A percentile compares a stretch with the other conserved stretches of the same genome.
Conservation (phyloP, 2,888 invertebrate genomes). For the Drosophila mercatorum region DNA sequence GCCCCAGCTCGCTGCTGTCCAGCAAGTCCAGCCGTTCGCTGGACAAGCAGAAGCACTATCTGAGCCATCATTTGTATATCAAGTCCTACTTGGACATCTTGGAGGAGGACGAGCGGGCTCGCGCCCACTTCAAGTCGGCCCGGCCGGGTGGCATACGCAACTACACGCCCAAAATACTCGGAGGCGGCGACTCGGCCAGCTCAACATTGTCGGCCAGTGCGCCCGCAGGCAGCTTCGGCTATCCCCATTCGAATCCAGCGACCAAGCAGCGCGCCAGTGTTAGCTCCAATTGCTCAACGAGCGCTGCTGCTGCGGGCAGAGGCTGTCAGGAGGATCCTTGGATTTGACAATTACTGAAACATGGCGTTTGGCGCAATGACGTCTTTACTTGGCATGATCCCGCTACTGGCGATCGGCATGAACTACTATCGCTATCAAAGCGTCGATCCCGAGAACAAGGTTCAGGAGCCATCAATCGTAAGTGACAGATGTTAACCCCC, state of each 20-base stretch:
- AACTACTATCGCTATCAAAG: constrained; percentile 92
- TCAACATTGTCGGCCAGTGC: constrained; percentile 71
- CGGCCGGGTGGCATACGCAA: constrained; percentile 88
- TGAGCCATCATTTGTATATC: constrained; percentile 86
- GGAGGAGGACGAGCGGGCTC: constrained; percentile 85
- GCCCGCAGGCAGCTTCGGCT: constrained; percentile 59
- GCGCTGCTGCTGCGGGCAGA: constrained; percentile 11
- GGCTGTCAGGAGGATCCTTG: constrained; percentile 86
- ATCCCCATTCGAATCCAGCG: constrained; percentile 27
- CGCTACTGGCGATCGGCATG: constrained; percentile 92
- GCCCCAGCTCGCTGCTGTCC: constrained; percentile 72
- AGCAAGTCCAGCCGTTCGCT: constrained; percentile 79
- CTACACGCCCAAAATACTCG: constrained; percentile 89
- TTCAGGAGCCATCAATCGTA: constrained; percentile 89
- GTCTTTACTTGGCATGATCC: constrained; percentile 90
- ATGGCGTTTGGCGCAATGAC: constrained; percentile 87
- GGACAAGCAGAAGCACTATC: constrained; percentile 85
- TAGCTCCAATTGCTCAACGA: constrained; percentile 10
- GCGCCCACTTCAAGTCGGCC: constrained; percentile 85
- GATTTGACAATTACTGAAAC: constrained; percentile 86
- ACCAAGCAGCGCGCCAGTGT: constrained; percentile 37
- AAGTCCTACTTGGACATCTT: constrained; percentile 86
- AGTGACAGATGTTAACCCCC: constrained; percentile 77
- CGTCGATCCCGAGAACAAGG: constrained; percentile 92
- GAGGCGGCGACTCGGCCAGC: constrained; percentile 60